These are phyloP conservation scores for Tamandua tetradactyla DNA, from an alignment of 2,797 vertebrate genomes.

Conservation along the genomic window DNA sequence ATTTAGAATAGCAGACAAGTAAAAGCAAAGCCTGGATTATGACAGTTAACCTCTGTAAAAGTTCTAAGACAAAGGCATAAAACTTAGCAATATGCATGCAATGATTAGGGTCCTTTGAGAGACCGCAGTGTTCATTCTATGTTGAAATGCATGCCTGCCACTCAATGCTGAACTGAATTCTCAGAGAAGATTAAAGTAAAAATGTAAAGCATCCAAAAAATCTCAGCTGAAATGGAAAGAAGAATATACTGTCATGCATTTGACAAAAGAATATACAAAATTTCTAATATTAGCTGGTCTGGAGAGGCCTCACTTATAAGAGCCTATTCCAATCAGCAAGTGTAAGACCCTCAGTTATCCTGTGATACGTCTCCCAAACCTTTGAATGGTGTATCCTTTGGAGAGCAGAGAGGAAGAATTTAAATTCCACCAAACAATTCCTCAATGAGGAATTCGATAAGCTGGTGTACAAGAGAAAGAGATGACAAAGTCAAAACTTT, in stretches of 20 bases:
- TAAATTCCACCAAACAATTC: neutral
- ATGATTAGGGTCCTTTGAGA: neutral
- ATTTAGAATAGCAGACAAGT: neutral
- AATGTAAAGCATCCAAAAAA: neutral
- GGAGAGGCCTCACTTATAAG: neutral
- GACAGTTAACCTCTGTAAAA: neutral
- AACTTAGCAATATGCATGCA: neutral
- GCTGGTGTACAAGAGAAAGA: neutral
- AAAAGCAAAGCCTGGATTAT: neutral
- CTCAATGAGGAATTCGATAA: conserved; percentile 19
- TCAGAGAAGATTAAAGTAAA: neutral
- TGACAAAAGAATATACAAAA: neutral
- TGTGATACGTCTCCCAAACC: neutral
- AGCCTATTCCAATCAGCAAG: neutral
- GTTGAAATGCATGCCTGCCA: neutral
- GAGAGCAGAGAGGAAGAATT: conserved; percentile 2
- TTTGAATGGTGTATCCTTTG: neutral
- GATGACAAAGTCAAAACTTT: neutral
- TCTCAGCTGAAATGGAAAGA: neutral
- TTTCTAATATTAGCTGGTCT: neutral
- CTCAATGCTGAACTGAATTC: neutral
- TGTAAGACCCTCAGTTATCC: neutral
- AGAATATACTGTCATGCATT: neutral
- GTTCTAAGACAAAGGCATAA: neutral
- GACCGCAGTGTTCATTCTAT: neutral